These are phyloP conservation scores for Latrodectus elegans DNA, from an alignment of 2,888 invertebrate genomes.

Conservation along the genomic window DNA sequence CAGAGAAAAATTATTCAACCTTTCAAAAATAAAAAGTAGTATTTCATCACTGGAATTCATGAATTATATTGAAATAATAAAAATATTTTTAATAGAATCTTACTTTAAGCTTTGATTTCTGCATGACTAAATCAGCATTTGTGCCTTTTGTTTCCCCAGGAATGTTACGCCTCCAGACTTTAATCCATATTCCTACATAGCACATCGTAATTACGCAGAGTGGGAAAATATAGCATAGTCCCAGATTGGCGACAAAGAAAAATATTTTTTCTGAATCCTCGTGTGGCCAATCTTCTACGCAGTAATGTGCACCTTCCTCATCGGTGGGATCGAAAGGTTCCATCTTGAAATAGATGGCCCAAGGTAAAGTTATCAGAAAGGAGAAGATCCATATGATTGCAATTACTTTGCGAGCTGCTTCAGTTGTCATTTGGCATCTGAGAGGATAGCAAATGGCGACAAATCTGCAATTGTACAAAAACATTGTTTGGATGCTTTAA, in stretches of 20 bases:
- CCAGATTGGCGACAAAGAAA: slow-evolving; percentile 71
- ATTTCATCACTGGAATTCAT: too few relatives aligned
- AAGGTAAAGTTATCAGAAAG: slow-evolving; percentile 77
- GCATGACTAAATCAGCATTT: slow-evolving; percentile 67
- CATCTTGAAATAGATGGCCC: slow-evolving; percentile 77
- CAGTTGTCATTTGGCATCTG: slow-evolving; percentile 76
- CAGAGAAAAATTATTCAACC: too few relatives aligned
- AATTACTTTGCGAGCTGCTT: slow-evolving; percentile 75
- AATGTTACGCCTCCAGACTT: slow-evolving; percentile 75
- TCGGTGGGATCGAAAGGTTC: slow-evolving; percentile 73
- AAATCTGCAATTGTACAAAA: slow-evolving; percentile 70
- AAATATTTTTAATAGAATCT: not conserved
- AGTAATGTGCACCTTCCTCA: slow-evolving; percentile 70
- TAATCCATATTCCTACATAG: slow-evolving; percentile 72
- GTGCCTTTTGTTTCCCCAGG: slow-evolving; percentile 75
- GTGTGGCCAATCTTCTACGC: slow-evolving; percentile 71
- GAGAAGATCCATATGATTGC: slow-evolving; percentile 77
- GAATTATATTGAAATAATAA: too few relatives aligned
- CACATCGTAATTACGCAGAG: slow-evolving; percentile 71
- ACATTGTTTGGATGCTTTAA: not conserved
- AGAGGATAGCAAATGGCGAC: slow-evolving; percentile 77
- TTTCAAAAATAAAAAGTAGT: too few relatives aligned
- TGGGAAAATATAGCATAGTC: slow-evolving; percentile 71
- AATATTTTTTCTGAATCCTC: slow-evolving; percentile 67
- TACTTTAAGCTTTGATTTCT: slow-evolving; percentile 71